Conservation (phyloP, 1,140 invertebrate species). For the Drosophila teissieri region DNA sequence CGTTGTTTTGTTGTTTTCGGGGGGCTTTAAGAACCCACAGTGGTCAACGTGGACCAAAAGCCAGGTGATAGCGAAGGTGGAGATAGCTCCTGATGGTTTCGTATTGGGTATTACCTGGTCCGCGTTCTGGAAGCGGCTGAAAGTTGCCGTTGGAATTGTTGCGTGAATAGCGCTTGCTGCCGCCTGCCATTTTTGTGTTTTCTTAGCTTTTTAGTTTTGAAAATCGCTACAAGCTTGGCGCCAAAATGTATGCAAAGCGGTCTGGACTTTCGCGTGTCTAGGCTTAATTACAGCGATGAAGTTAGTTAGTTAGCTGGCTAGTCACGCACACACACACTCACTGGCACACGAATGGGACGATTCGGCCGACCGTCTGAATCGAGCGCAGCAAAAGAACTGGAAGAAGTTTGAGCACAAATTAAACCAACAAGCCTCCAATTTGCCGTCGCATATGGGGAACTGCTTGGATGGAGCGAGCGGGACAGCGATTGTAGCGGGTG, state of each 20-base stretch:
- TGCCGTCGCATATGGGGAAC: constrained; percentile 24
- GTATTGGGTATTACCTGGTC: constrained; percentile 77
- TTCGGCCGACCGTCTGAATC: constrained; percentile 71
- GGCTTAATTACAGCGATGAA: constrained; percentile 57
- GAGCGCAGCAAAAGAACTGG: constrained; percentile 77
- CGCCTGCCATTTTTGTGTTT: constrained; percentile 70
- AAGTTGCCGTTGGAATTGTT: constrained; percentile 81
- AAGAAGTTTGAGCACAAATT: constrained; percentile 79
- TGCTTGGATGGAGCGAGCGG: constrained; percentile 24
- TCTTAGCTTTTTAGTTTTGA: constrained; percentile 20
- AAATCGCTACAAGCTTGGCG: constrained; percentile 50
- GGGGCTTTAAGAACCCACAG: constrained; percentile 15
- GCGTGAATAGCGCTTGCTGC: constrained; percentile 80
- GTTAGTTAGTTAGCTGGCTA: constrained; percentile 33
- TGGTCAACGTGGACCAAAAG: constrained; percentile 45
- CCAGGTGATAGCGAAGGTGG: constrained; percentile 15
- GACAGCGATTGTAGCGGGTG: constrained; percentile 6
- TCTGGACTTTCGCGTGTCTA: constrained; percentile 60
- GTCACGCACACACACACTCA: constrained; percentile 20
- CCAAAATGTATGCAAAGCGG: constrained; percentile 68
- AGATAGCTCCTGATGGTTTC: constrained; percentile 6
- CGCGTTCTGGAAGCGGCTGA: constrained; percentile 79
- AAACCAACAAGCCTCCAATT: constrained; percentile 69
- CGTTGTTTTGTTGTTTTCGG: constrained; percentile 5
- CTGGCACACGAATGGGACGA: constrained; percentile 41